phyloP scores from a whole-genome alignment of 2,888 invertebrate genomes.

The Limnephilus lunatus region DNA sequence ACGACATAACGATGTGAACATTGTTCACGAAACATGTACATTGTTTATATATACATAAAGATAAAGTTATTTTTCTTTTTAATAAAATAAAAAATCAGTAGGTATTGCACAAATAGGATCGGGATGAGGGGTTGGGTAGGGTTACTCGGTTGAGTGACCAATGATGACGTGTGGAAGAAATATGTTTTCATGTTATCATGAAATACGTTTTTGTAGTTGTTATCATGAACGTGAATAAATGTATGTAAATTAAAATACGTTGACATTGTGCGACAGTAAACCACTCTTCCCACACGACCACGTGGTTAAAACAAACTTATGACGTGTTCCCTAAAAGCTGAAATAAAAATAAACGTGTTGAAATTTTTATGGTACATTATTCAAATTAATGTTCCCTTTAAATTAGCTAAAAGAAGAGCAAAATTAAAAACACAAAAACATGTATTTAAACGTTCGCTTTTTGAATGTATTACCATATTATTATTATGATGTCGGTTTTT shows the following conservation, averaged over 20 bases:
- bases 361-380: neutral
- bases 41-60: too few relatives aligned
- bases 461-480: neutral
- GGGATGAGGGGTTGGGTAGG: too few relatives aligned
- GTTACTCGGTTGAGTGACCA: too few relatives aligned
- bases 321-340: neutral
- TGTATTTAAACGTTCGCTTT: neutral
- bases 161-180: too few relatives aligned
- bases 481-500: too few relatives aligned
- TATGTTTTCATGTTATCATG: too few relatives aligned
- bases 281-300: neutral
- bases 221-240: neutral
- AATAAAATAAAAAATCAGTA: too few relatives aligned
- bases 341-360: neutral
- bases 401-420: neutral
- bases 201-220: too few relatives aligned
- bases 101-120: too few relatives aligned
- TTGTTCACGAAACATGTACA: too few relatives aligned
- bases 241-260: neutral
- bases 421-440: neutral
- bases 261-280: neutral
- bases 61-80: too few relatives aligned
- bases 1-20: too few relatives aligned
- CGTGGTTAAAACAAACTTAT: neutral
- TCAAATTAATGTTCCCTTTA: neutral